Evolutionary conservation across 64 coral and sea anemone genomes (phyloP).

Genomic region (Platygyra sinensis): DNA sequence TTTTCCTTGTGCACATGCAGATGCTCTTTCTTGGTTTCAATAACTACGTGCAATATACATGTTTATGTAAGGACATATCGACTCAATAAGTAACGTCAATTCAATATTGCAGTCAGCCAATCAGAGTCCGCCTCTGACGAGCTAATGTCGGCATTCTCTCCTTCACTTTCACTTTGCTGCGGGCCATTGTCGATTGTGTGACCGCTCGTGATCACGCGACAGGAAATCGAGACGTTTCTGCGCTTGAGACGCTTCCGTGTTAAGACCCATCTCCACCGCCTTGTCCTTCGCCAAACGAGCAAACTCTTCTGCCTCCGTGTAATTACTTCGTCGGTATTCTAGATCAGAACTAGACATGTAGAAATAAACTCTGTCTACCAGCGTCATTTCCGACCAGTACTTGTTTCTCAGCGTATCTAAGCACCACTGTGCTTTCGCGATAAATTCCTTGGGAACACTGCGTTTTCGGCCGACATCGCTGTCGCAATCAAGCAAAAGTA

Average conservation of each 20-base stretch:
- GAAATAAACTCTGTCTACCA: slow-evolving; percentile 9
- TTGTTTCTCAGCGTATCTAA: neutral
- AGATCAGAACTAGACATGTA: slow-evolving; percentile 20
- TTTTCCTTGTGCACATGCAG: too few relatives aligned
- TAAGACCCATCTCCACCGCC: slow-evolving; percentile 15
- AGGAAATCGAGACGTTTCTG: slow-evolving; percentile 18
- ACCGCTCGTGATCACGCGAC: neutral
- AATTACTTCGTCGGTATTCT: neutral
- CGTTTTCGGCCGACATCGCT: slow-evolving; percentile 9
- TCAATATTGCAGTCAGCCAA: neutral
- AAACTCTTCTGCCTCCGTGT: neutral
- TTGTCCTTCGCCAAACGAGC: neutral
- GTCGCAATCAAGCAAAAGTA: slow-evolving; percentile 44
- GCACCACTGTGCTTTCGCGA: slow-evolving; percentile 12
- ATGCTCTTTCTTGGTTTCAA: too few relatives aligned
- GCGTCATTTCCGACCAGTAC: slow-evolving; percentile 8
- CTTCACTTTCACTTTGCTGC: neutral
- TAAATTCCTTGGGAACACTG: neutral
- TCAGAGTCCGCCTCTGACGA: neutral
- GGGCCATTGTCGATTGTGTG: neutral
- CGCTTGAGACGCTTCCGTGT: slow-evolving; percentile 20
- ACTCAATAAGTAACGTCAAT: too few relatives aligned
- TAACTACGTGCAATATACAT: too few relatives aligned
- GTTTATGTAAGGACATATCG: too few relatives aligned
- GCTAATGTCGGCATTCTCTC: neutral